Conservation (phyloP, 2,888 invertebrate genomes). For the Drosophila neutralis region DNA sequence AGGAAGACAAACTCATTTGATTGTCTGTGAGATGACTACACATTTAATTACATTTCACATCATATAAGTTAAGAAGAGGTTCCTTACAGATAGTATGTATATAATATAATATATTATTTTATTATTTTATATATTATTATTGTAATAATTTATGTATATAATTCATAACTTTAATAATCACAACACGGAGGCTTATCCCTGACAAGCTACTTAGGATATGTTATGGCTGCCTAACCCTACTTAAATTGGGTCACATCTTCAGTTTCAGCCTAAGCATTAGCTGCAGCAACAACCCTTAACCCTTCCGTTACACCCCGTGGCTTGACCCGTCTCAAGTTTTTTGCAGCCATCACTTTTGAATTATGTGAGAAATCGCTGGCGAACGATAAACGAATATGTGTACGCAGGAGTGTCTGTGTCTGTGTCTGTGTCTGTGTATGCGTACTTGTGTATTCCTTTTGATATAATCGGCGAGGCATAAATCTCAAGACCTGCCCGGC, state of each 20-base stretch:
- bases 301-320: slow-evolving; percentile 1
- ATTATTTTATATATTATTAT: not conserved
- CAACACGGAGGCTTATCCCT: not conserved
- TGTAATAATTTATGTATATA: slow-evolving; percentile 9
- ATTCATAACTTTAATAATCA: not conserved
- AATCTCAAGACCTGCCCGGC: slow-evolving; percentile 80
- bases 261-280: slow-evolving; percentile 11
- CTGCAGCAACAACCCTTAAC: slow-evolving; percentile 4
- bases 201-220: slow-evolving; percentile 27
- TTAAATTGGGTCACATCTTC: slow-evolving; percentile 57
- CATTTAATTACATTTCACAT: not conserved
- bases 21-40: not conserved
- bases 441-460: slow-evolving; percentile 8
- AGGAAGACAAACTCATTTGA: too few relatives aligned
- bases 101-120: not conserved
- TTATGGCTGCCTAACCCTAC: slow-evolving; percentile 31
- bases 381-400: slow-evolving; percentile 36
- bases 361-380: slow-evolving; percentile 69
- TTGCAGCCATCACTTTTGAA: slow-evolving; percentile 58
- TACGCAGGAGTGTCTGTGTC: too few relatives aligned
- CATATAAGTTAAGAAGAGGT: not conserved
- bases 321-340: slow-evolving; percentile 53
- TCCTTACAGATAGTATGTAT: not conserved
- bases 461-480: slow-evolving; percentile 76
- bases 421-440: not conserved